phyloP scores from a whole-genome alignment of 92 coral and sea anemone species.

The Anthopleura xanthogrammica region DNA sequence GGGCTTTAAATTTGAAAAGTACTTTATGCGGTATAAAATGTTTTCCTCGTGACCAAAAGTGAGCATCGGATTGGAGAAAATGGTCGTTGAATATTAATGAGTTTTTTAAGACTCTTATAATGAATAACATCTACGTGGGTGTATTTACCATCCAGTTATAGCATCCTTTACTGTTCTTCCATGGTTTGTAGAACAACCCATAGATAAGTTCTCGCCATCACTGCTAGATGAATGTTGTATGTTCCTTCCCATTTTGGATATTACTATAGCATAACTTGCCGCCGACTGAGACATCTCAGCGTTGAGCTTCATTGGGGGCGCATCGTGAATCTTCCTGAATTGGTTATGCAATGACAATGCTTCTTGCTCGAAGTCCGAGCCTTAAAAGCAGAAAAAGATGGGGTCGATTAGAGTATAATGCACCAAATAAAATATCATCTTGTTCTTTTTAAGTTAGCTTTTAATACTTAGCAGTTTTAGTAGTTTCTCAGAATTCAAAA shows the following conservation, averaged over 20 bases:
- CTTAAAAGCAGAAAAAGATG: not conserved
- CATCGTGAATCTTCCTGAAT: slow-evolving; percentile 69
- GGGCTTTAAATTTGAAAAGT: no score
- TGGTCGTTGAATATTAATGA: no score
- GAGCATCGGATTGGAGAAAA: no score
- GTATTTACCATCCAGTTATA: slow-evolving; percentile 23
- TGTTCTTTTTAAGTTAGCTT: no score
- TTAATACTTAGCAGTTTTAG: no score
- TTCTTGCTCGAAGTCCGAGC: slow-evolving; percentile 15
- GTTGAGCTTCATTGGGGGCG: slow-evolving; percentile 59
- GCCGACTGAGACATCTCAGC: slow-evolving; percentile 67
- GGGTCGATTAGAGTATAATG: no score
- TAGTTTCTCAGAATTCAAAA: no score
- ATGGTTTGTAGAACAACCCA: slow-evolving; percentile 17
- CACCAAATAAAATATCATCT: no score
- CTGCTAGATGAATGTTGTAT: slow-evolving; percentile 1
- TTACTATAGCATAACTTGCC: slow-evolving; percentile 44
- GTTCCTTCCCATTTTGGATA: not conserved
- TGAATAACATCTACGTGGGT: not conserved
- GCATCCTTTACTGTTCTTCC: slow-evolving; percentile 21
- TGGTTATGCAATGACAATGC: slow-evolving; percentile 52
- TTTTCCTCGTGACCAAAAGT: no score
- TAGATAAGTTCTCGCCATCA: slow-evolving; percentile 29
- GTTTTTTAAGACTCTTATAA: no score
- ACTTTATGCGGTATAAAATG: no score